A percentile compares a stretch with the other conserved stretches of the same genome.
phyloP scores from a whole-genome alignment of 1,140 invertebrate species.

The Antheraea mylitta region DNA sequence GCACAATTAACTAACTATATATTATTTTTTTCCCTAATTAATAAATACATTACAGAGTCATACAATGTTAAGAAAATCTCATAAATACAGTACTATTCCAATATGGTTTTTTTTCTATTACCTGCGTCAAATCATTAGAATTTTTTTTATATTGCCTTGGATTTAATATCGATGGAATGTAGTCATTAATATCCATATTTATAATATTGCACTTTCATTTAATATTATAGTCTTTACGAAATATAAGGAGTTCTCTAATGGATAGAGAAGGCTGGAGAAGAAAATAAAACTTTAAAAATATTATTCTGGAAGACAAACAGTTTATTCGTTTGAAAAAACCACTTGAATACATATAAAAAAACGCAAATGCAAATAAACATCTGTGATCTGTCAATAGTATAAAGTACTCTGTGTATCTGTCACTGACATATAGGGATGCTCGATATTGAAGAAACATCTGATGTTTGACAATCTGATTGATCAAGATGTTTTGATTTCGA shows the following conservation, averaged over 20 bases:
- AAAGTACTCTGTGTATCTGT: too few species aligned
- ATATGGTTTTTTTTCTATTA: slow-evolving; percentile 17
- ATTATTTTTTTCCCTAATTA: too few species aligned
- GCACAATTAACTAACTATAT: too few species aligned
- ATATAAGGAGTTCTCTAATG: not conserved
- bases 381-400: too few species aligned
- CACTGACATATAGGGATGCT: too few species aligned
- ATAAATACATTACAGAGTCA: not conserved
- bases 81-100: not conserved
- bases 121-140: slow-evolving; percentile 42
- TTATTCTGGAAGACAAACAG: too few species aligned
- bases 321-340: too few species aligned
- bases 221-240: not conserved
- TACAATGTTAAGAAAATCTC: not conserved
- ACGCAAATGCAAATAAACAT: too few species aligned
- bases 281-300: not conserved
- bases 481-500: too few species aligned
- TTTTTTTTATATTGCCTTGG: slow-evolving; percentile 45
- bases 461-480: too few species aligned
- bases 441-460: too few species aligned
- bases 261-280: not conserved
- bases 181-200: slow-evolving; percentile 40
- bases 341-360: too few species aligned
- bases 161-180: slow-evolving; percentile 53
- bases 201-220: not conserved